Evolutionary conservation across 2,888 invertebrate genomes (phyloP).

Genomic region (Crematogaster levior): DNA sequence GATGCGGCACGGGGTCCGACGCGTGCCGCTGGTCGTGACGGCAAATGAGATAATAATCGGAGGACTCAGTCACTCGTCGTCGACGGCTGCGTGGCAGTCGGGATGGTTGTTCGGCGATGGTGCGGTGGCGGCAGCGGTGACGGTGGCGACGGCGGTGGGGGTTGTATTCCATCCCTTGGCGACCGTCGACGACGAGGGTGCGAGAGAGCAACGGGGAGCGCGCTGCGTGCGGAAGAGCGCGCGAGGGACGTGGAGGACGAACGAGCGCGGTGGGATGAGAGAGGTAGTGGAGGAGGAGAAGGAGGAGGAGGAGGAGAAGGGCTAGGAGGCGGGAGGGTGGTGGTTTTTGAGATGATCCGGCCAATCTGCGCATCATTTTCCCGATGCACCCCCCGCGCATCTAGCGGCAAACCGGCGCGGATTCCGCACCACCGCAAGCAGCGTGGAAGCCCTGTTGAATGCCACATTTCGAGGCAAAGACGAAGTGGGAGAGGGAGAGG

Average conservation of each 20-base stretch:
- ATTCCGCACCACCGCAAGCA: conserved; percentile 80
- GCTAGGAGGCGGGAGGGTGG: conserved; percentile 75
- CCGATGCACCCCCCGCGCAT: conserved; percentile 76
- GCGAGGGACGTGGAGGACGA: conserved; percentile 46
- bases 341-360: conserved; percentile 86
- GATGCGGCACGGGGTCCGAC: conserved; percentile 49
- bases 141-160: conserved; percentile 77
- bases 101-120: conserved; percentile 62
- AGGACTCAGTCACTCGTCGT: conserved; percentile 80
- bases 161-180: conserved; percentile 78
- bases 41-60: conserved; percentile 85
- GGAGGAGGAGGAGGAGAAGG: conserved; percentile 38
- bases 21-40: conserved; percentile 78
- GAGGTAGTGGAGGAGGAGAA: conserved; percentile 44
- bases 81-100: conserved; percentile 73
- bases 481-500: conserved; percentile 68
- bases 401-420: conserved; percentile 75
- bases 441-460: conserved; percentile 84
- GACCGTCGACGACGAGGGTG: conserved; percentile 68
- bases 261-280: conserved; percentile 25
- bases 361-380: conserved; percentile 86
- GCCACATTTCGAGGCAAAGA: conserved; percentile 82
- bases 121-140: conserved; percentile 73
- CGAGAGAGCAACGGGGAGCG: conserved; percentile 60
- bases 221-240: conserved; percentile 49